phyloP scores from a whole-genome alignment of 92 coral and sea anemone species.

The Bergia sp. region DNA sequence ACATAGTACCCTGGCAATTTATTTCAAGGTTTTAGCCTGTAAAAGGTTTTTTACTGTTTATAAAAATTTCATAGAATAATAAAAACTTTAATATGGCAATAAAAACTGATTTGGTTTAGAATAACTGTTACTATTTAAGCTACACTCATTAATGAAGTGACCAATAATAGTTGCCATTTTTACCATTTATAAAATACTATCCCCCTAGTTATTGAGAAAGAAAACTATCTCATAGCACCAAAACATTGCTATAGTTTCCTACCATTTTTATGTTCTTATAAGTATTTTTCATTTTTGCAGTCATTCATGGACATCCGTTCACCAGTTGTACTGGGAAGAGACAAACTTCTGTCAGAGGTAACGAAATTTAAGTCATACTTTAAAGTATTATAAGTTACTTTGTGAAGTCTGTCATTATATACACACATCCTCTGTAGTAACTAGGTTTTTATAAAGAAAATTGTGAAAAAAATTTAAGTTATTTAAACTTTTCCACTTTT shows the following conservation, averaged over 20 bases:
- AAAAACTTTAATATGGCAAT: no score
- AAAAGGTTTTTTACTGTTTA: neutral
- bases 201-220: neutral
- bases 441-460: no score
- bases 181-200: no score
- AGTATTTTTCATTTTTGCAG: slow-evolving; percentile 50
- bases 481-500: no score
- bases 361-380: neutral
- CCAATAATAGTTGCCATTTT: no score
- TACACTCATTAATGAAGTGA: no score
- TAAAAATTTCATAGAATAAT: no score
- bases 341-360: slow-evolving; percentile 83
- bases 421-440: neutral
- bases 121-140: no score
- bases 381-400: neutral
- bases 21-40: neutral
- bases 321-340: slow-evolving; percentile 94
- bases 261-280: neutral
- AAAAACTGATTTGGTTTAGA: no score
- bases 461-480: no score
- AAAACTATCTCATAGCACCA: no score
- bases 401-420: neutral
- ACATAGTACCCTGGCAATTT: no score
- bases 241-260: neutral
- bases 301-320: slow-evolving; percentile 92